Evolutionary conservation across 37 sponge, comb jelly and placozoan genomes (phyloP).

Genomic region (Halisarca cf. caerulea): DNA sequence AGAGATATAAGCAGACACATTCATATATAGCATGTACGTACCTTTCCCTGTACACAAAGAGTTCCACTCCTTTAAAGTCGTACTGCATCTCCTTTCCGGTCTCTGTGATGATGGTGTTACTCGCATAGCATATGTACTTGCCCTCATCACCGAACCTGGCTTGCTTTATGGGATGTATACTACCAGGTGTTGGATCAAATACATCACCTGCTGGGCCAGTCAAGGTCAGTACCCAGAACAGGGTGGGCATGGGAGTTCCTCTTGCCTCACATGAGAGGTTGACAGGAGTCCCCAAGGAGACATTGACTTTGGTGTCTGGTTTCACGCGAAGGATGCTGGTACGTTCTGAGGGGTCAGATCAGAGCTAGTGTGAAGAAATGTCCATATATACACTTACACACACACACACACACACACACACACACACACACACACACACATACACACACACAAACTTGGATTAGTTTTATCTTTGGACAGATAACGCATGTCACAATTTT

Average conservation of each 20-base stretch:
- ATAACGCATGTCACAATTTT: no score
- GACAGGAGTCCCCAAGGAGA: background rate
- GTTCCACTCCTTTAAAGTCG: background rate
- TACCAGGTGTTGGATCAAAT: background rate
- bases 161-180: background rate
- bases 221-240: background rate
- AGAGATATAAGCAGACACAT: no score
- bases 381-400: no score
- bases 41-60: no score
- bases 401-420: no score
- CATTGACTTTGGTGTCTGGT: background rate
- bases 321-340: no score
- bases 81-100: background rate
- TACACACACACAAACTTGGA: no score
- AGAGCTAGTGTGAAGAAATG: no score
- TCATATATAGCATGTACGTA: no score
- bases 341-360: no score
- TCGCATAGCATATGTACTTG: constrained; percentile 3
- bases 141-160: background rate
- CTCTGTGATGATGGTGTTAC: background rate
- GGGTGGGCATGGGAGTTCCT: background rate
- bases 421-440: no score
- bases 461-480: no score
- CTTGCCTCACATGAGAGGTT: background rate
- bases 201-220: background rate